Evolutionary conservation across 2,888 invertebrate species (phyloP), one percentile per base, ranked within the genome.

Genomic region (Sphinx pinastri): DNA sequence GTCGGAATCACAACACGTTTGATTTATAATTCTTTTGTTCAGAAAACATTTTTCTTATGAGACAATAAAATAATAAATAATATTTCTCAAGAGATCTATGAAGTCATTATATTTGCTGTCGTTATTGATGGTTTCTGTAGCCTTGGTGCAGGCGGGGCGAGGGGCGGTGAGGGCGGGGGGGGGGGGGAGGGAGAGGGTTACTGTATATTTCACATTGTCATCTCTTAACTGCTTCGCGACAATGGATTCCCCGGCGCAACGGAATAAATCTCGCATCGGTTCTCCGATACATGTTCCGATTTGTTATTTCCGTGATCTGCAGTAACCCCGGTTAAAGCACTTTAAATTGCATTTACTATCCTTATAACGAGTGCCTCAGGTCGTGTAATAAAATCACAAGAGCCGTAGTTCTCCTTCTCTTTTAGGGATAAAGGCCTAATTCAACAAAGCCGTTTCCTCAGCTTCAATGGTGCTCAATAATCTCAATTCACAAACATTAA

Each of bases 231-330:
- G 49, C 49, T 63, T 63, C 63, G 1, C 49, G 63, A 63, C 63
- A 60, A 60, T 60, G 16, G 72, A 73, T 77, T 76, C 76, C 74
- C 80, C 76, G 73, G 77, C 71, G 74, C 77, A 77, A 63, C 66
- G 16, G 60, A 47, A 60, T 60, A 60, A 45, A 60, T 60, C 45
- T 60, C 16, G 16, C 60, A 5, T 45, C 45, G 38, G 2, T 60
- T 16, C 45, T 47, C 16, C 45, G 16, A 54, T 16, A 47, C 11
- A 45, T 8, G 11, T 73, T 78, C 73, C 74, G 74, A 82, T 54
- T 52, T 16, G 80, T 19, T 47, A 45, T 60, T 60, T 60, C 60
- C 38, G 8, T 60, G 14, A n/a, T 60, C 25, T 57, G 25, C 19
- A 19, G 0, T 13, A 16, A 55, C 16, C 55, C 13, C 19, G 8